Evolutionary conservation across 1,140 invertebrate genomes (phyloP), one percentile per base, ranked within the genome.

Genomic region (Limonius californicus): DNA sequence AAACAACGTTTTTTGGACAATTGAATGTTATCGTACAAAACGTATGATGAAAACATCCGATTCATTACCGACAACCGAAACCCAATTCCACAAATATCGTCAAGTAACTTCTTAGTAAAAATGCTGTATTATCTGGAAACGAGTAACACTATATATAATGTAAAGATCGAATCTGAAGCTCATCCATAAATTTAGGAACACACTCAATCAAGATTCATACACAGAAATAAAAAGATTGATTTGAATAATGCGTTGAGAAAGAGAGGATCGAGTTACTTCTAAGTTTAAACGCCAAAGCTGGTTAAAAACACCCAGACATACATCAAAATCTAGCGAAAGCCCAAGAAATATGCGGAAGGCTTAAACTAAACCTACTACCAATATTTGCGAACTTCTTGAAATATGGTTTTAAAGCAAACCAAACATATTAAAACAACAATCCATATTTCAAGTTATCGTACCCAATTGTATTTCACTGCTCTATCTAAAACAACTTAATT

Each of bases 321-420:
- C 68, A 67, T 66, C 71, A 64, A 67, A 67, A 71, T 74, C 74
- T 75, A 75, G 74, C 74, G 72, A 72, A 75, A 75, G 74, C 73
- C 65, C 61, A 69, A 68, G 65, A 65, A 65, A 65, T 59, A 68
- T 70, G 65, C 68, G 69, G 60, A 55, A 72, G 69, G 71, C 71
- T 72, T 72, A 72, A 27, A 58, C 61, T 63, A 63, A 58, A 66
- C 64, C 65, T 65, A 65, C 59, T 65, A 66, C 66, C 66, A 55
- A 55, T 27, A 55, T 55, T 11, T 27, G 20, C 20, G 18, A 55
- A 55, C 2, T 21, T 18, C 45, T 55, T 55, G 53, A 30, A 32
- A 55, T 15, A 55, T 50, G 45, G 4, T 50, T 2, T 50, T 50
- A n/a, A n/a, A n/a, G n/a, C n/a, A n/a, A n/a, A n/a, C n/a, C n/a